Evolutionary conservation across 2,113 vertebrate species (phyloP).

Genomic region (Lamprotornis superbus): DNA sequence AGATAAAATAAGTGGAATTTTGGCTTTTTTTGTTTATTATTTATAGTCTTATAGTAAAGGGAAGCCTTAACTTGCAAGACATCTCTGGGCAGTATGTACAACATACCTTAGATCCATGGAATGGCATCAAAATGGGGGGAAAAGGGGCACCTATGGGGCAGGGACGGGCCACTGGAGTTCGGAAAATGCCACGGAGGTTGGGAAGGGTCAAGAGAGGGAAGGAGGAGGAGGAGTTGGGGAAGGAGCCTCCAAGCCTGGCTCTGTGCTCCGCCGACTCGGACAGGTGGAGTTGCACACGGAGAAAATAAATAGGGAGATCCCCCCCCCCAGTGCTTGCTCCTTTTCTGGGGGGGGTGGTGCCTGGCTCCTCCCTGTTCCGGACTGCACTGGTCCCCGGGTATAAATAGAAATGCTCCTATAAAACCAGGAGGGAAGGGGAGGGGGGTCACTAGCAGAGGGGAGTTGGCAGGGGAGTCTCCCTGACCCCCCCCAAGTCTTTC

Average conservation of each 20-base stretch:
- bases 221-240: conserved; percentile 53
- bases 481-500: conserved; percentile 67
- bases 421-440: conserved; percentile 3
- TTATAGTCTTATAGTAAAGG: conserved; percentile 99
- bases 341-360: not conserved
- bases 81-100: conserved; percentile 96
- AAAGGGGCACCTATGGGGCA: conserved; percentile 74
- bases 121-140: conserved; percentile 80
- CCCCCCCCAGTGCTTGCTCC: conserved; percentile 18
- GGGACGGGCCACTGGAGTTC: conserved; percentile 73
- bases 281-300: conserved; percentile 70
- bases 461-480: not conserved
- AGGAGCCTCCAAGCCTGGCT: conserved; percentile 2
- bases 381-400: conserved; percentile 63
- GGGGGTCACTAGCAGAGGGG: not conserved
- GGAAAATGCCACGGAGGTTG: conserved; percentile 62
- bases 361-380: not conserved
- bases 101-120: conserved; percentile 95
- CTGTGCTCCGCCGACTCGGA: not conserved
- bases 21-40: conserved; percentile 75
- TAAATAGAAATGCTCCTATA: conserved; percentile 62
- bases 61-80: conserved; percentile 97
- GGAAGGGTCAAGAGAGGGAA: conserved; percentile 32
- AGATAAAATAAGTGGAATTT: conserved; percentile 86
- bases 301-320: conserved; percentile 76